These are phyloP conservation scores for Tichodroma muraria DNA, from an alignment of 2,113 vertebrate genomes.

Conservation along the genomic window DNA sequence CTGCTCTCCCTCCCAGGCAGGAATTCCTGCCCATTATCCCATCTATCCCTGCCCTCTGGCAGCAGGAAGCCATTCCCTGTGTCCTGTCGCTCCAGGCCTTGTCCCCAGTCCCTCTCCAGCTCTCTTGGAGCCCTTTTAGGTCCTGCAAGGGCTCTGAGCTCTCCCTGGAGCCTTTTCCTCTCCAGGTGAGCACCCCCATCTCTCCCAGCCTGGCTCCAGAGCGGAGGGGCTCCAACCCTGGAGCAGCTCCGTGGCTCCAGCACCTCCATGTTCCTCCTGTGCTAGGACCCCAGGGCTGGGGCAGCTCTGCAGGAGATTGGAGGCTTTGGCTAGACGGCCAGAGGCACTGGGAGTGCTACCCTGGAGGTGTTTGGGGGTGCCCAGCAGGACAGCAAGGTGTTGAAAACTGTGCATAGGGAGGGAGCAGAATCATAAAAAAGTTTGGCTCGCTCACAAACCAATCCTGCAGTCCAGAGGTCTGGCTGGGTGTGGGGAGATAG, in stretches of 20 bases:
- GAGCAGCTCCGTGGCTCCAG: not conserved
- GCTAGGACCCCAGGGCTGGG: not conserved
- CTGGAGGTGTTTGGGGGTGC: not conserved
- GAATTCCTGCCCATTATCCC: not conserved
- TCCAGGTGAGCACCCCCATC: too few relatives aligned
- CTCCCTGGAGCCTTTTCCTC: too few relatives aligned
- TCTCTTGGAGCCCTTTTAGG: too few relatives aligned
- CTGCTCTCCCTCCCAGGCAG: rapidly evolving
- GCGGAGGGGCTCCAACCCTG: not conserved
- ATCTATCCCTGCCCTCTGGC: rapidly evolving
- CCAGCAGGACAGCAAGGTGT: not conserved
- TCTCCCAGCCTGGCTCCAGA: not conserved
- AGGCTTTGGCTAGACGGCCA: not conserved
- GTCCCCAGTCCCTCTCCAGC: too few relatives aligned
- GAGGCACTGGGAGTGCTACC: not conserved
- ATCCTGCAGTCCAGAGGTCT: not conserved
- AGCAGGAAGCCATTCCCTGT: not conserved
- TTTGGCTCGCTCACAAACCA: not conserved
- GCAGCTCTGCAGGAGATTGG: not conserved
- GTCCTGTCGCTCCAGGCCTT: too few relatives aligned
- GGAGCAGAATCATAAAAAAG: not conserved
- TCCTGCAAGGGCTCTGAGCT: too few relatives aligned
- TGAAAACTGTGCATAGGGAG: not conserved
- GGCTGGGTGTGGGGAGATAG: not conserved
- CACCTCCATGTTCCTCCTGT: not conserved